Conservation (phyloP, 2,113 vertebrate genomes). For the Chinchilla lanigera region DNA sequence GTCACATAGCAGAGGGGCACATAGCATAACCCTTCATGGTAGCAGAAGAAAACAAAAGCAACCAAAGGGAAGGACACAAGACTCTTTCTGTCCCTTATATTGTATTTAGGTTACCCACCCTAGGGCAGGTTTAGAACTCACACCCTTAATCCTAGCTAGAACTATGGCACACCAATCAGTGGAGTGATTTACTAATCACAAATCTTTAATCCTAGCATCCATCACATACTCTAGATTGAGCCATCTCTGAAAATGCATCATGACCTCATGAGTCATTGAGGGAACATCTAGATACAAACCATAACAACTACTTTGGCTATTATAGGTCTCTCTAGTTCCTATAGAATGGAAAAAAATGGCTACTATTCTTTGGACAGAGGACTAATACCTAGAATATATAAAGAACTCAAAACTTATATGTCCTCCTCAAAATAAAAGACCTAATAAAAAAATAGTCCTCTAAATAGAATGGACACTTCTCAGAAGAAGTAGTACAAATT, state of each 20-base stretch:
- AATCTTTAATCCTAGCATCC: not conserved
- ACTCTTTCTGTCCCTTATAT: not conserved
- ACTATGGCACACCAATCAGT: not conserved
- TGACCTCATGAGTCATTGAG: not conserved
- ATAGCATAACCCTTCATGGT: not conserved
- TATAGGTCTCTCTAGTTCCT: not conserved
- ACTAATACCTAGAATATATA: not conserved
- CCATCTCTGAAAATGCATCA: not conserved
- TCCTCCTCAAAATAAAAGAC: not conserved
- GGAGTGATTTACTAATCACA: not conserved
- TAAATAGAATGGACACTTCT: not conserved
- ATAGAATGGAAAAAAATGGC: not conserved
- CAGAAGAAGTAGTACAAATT: not conserved
- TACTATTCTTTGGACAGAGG: not conserved
- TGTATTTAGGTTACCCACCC: not conserved
- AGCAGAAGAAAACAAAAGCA: not conserved
- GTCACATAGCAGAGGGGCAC: not conserved
- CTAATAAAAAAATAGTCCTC: not conserved
- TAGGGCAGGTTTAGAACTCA: not conserved
- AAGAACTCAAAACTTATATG: not conserved
- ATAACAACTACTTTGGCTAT: not conserved
- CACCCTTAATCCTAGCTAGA: not conserved
- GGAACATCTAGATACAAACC: not conserved
- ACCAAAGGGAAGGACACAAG: not conserved
- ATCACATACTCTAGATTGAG: not conserved